Evolutionary conservation across 2,113 vertebrate genomes (phyloP).

Genomic region (Henicopernis longicauda): DNA sequence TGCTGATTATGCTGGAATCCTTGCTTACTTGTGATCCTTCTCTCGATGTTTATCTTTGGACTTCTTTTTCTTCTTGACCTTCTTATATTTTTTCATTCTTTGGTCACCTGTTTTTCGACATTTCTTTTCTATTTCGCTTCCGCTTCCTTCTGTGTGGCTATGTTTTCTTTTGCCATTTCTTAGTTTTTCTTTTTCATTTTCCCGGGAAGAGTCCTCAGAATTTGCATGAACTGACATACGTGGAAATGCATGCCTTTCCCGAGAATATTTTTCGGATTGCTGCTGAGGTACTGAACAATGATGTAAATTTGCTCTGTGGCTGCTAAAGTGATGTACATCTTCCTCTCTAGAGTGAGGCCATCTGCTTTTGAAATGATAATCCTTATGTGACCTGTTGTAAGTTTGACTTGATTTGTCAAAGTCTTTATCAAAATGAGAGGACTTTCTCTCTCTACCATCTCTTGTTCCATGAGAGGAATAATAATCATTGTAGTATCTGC

Average conservation of each 20-base stretch:
- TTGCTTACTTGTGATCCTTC: constrained; percentile 78
- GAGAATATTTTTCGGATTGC: background rate
- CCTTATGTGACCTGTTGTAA: constrained; percentile 50
- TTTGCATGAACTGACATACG: background rate
- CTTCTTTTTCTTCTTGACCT: constrained; percentile 92
- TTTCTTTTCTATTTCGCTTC: constrained; percentile 42
- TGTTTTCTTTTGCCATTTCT: constrained; percentile 45
- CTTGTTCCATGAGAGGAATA: constrained; percentile 56
- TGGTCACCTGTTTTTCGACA: constrained; percentile 49
- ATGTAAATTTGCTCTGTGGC: constrained; percentile 9
- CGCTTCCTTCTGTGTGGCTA: background rate
- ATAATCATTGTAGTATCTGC: constrained; percentile 67
- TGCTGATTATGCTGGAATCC: constrained; percentile 24
- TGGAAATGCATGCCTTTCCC: background rate
- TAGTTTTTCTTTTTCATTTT: background rate
- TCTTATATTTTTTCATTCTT: constrained; percentile 81
- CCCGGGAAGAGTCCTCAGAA: background rate
- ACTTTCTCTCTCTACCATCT: constrained; percentile 67
- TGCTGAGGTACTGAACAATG: constrained; percentile 7
- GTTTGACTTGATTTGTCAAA: constrained; percentile 27
- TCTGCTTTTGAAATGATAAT: constrained; percentile 54
- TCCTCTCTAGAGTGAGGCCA: constrained; percentile 60
- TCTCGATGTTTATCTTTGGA: constrained; percentile 85
- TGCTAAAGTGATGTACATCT: constrained; percentile 39
- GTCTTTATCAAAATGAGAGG: constrained; percentile 49